A percentile compares a stretch with the other conserved stretches of the same genome.
phyloP scores from a whole-genome alignment of 1,140 invertebrate genomes.

The Meloidogyne exigua region DNA sequence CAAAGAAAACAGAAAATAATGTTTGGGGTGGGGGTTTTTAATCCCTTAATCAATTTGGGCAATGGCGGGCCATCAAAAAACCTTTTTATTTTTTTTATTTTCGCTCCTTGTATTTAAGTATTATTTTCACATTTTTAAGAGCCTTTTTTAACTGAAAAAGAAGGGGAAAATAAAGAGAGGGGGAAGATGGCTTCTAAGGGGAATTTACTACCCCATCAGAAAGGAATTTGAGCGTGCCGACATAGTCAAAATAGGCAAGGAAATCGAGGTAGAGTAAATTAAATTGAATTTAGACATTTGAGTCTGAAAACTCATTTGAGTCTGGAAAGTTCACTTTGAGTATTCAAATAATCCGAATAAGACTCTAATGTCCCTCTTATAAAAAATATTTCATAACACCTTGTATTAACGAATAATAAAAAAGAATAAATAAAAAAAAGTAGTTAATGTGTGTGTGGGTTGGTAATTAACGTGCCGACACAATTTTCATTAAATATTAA shows the following conservation, averaged over 20 bases:
- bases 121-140: conserved; percentile 3
- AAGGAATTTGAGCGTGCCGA: conserved; percentile 4
- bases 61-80: not conserved
- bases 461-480: not conserved
- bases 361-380: too few species aligned
- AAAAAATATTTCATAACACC: not conserved
- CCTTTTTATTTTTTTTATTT: not conserved
- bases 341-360: too few species aligned
- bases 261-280: not conserved
- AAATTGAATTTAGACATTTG: not conserved
- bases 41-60: not conserved
- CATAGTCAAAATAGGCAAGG: not conserved
- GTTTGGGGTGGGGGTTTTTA: not conserved
- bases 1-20: not conserved
- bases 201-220: not conserved
- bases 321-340: too few species aligned
- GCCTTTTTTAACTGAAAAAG: not conserved
- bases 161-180: not conserved
- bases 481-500: not conserved
- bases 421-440: not conserved
- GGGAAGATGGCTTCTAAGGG: not conserved
- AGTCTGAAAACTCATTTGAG: not conserved
- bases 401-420: not conserved
- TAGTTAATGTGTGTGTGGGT: not conserved
- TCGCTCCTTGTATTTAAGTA: not conserved